Conservation (phyloP, 2,888 invertebrate genomes). For the Clusia tigrina region DNA sequence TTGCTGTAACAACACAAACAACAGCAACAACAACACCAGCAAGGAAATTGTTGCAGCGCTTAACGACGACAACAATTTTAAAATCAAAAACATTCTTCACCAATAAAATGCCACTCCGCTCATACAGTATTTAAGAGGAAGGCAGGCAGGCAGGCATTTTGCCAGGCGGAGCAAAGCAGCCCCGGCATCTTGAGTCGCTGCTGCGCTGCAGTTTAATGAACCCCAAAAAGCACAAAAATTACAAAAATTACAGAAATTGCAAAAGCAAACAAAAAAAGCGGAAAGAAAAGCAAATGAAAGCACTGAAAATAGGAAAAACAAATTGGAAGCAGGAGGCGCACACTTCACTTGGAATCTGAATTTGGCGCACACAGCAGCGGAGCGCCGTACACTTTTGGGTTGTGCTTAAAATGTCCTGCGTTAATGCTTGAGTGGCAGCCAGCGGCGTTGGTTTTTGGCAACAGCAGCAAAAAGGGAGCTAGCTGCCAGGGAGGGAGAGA, state of each 20-base stretch:
- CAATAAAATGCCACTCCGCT: neutral
- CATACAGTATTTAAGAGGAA: neutral
- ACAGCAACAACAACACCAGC: too few relatives aligned
- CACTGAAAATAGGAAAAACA: too few relatives aligned
- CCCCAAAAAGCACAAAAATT: neutral
- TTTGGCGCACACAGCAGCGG: too few relatives aligned
- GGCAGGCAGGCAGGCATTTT: neutral
- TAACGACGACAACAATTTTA: neutral
- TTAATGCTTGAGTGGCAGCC: too few relatives aligned
- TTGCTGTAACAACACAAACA: neutral
- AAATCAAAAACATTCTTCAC: neutral
- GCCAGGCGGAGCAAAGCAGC: neutral
- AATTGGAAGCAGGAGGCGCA: too few relatives aligned
- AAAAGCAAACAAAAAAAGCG: neutral
- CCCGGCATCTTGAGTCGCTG: neutral
- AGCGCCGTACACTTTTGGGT: too few relatives aligned
- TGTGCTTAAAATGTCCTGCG: too few relatives aligned
- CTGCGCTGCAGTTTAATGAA: conserved; percentile 1
- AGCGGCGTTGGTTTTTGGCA: neutral
- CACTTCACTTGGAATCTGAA: too few relatives aligned
- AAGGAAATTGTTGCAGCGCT: too few relatives aligned
- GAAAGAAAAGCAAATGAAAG: neutral
- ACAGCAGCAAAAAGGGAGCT: too few relatives aligned
- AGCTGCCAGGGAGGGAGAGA: too few relatives aligned
- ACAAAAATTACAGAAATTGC: too few relatives aligned